Evolutionary conservation across 2,797 vertebrate genomes (phyloP), one percentile per base, ranked within the genome.

Genomic region (Saxicola maurus): DNA sequence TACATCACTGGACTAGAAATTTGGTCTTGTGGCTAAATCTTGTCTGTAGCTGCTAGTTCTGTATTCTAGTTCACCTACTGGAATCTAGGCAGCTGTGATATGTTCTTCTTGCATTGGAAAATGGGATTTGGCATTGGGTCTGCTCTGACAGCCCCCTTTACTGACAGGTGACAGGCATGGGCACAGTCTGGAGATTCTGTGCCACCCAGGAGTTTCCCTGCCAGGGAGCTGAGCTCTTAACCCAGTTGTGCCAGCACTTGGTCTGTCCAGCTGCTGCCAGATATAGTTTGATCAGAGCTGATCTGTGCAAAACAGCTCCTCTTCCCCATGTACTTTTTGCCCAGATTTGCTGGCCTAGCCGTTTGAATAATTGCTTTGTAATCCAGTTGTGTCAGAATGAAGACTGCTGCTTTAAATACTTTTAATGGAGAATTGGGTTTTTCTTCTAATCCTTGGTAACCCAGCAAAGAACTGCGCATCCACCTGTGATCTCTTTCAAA

Each of bases 161-260:
- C 4, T 61, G 71, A 2, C 33, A 49, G 48, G 43, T n/a, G 68
- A 19, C 33, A 55, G 60, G 12, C 8, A 1, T 6, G 9, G 51
- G 43, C 43, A 42, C 52, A 40, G 0, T 18, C 24, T 68, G 73
- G 49, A 19, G 23, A 30, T 35, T 28, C 15, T 31, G 28, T 69
- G 56, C 56, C 46, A 7, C 10, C 6, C 67, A 25, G 45, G 60
- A 38, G 24, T 21, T 66, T 61, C 61, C 23, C 27, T 80, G 65
- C 3, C 62, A 17, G n/a, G 43, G 30, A 7, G 4, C 11, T 33
- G 48, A 28, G 56, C 56, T 31, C 55, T 25, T 25, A 28, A 33
- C 16, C 48, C 57, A 6, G 17, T 1, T 10, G 2, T 27, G 48
- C 42, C 4, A 1, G 11, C n/a, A 17, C 31, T 38, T 18, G 31